phyloP scores from a whole-genome alignment of 2,113 vertebrate genomes.

The Bathybates hornii region DNA sequence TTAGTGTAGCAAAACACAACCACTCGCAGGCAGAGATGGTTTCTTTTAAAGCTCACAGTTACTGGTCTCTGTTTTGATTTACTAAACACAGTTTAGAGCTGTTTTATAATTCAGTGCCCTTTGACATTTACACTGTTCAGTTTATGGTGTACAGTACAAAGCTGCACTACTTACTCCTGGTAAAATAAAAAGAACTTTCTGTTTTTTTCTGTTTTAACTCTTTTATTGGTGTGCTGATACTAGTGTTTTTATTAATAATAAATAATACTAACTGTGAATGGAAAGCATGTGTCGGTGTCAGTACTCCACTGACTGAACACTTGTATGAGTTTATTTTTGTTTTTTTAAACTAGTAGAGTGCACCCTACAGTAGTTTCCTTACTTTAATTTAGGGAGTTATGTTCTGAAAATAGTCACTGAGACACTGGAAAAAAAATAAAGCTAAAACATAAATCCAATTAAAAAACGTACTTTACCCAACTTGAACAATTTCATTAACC shows the following conservation, averaged over 20 bases:
- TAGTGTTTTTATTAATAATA: not conserved
- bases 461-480: not conserved
- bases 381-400: not conserved
- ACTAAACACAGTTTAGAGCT: not conserved
- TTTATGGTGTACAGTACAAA: not conserved
- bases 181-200: not conserved
- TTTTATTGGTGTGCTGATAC: not conserved
- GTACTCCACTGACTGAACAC: not conserved
- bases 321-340: not conserved
- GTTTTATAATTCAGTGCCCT: not conserved
- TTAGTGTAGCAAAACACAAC: not conserved
- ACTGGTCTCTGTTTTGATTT: not conserved
- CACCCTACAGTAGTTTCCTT: not conserved
- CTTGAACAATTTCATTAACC: not conserved
- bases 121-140: not conserved
- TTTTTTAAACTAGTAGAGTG: not conserved
- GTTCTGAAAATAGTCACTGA: not conserved
- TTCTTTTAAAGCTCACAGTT: too few species aligned
- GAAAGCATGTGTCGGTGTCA: not conserved
- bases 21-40: accelerated
- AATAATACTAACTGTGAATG: not conserved
- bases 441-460: not conserved
- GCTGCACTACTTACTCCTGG: not conserved
- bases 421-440: not conserved
- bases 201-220: not conserved